Percentiles rank a stretch among this genome's conserved stretches.
Evolutionary conservation across 2,888 invertebrate genomes (phyloP).

Genomic region (Caenorhabditis panamensis): DNA sequence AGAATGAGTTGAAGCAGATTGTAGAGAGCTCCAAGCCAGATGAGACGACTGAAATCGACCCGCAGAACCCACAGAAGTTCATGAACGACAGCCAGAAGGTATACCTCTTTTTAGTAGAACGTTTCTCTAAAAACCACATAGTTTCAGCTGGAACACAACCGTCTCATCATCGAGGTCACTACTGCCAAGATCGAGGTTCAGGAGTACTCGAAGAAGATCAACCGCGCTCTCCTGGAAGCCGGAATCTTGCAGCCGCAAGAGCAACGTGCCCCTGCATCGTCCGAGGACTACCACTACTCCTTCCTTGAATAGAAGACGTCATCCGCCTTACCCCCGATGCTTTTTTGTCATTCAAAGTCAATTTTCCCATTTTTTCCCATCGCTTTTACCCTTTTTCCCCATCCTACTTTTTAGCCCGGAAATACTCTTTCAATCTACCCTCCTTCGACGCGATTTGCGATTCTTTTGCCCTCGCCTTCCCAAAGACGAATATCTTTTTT

Average conservation of each 20-base stretch:
- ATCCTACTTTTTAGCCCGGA: not conserved
- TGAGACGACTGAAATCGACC: constrained; percentile 53
- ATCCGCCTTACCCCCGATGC: not conserved
- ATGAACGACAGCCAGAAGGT: constrained; percentile 74
- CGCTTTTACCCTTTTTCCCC: not conserved
- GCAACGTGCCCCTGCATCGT: constrained; percentile 31
- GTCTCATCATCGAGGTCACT: constrained; percentile 72
- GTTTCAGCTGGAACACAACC: constrained; percentile 71
- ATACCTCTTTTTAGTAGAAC: not conserved
- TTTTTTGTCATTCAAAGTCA: not conserved
- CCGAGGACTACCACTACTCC: constrained; percentile 71
- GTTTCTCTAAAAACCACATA: too few relatives aligned
- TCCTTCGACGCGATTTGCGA: too few relatives aligned
- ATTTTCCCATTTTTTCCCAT: not conserved
- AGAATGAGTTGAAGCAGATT: constrained; percentile 63
- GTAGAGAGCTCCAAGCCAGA: constrained; percentile 63
- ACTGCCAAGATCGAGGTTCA: constrained; percentile 72
- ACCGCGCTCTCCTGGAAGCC: constrained; percentile 65
- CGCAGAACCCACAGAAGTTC: constrained; percentile 64
- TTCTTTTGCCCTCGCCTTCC: constrained; percentile 12
- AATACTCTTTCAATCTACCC: too few relatives aligned
- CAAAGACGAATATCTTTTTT: constrained; percentile 31
- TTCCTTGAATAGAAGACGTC: constrained; percentile 65
- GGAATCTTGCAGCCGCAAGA: constrained; percentile 56
- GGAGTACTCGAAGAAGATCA: constrained; percentile 71